Base-by-base conservation (phyloP, 2,797 vertebrate genomes). In the Notolabrus celidotus region DNA sequence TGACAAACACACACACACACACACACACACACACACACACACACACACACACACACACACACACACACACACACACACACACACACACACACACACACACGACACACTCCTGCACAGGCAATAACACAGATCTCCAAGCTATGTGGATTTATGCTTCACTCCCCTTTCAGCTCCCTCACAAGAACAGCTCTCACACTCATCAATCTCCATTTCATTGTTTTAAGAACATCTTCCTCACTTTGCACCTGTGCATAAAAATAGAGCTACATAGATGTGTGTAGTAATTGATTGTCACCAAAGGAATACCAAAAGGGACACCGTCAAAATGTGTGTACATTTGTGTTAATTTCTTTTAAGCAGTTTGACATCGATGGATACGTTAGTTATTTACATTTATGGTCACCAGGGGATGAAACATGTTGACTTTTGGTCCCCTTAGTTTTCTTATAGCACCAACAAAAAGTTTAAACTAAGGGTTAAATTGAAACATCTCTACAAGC, bases 111-210 rank as follows among this genome's bases (percentile, higher is more conserved):
- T 17, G 47, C 27, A 29, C 43, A 55, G 33, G 60, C 29, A 47
- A 0, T 52, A 31, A 33, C 29, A 46, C 23, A 72, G 49, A 57
- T n/a, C 20, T 33, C 31, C 4, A 23, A 70, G 68, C 54, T 38
- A 6, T 12, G 25, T 33, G 39, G 15, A 22, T 66, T 71, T 56
- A 73, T 64, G 29, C 46, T 71, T 67, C 63, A 25, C 7, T 14
- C 12, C 2, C 12, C 25, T 50, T 22, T 23, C 11, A 29, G 53
- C 39, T 72, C 53, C 20, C 15, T 22, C 29, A n/a, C 11, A 57
- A 45, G 41, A 41, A 8, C 20, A 16, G 17, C 12, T 58, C 46
- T 41, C 46, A 16, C 47, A 36, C 29, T 25, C 22, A 31, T 33
- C 36, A 22, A 23, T 58, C 25, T 57, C 20, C 14, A 49, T 43